These are phyloP conservation scores for Hartigia nigra DNA, from an alignment of 2,888 invertebrate species.

Conservation along the genomic window DNA sequence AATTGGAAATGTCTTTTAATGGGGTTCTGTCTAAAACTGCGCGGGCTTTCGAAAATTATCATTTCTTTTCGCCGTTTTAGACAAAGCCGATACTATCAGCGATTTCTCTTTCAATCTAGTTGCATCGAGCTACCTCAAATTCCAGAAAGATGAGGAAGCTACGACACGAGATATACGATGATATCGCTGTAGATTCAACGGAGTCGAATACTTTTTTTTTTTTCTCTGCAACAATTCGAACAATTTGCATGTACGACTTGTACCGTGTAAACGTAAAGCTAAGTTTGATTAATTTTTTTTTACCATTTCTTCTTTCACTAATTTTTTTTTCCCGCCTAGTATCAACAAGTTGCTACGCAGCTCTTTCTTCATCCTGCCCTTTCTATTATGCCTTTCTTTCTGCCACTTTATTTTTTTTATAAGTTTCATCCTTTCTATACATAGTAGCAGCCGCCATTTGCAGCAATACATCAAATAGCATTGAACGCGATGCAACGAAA, in stretches of 20 bases:
- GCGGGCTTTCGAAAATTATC: constrained; percentile 22
- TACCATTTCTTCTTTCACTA: constrained; percentile 1
- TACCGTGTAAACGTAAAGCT: constrained; percentile 45
- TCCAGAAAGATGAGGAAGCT: constrained; percentile 8
- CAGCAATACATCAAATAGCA: constrained; percentile 27
- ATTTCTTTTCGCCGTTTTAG: constrained; percentile 24
- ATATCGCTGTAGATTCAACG: not conserved
- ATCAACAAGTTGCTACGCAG: not conserved
- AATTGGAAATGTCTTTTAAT: constrained; percentile 48
- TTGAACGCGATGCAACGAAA: constrained; percentile 9
- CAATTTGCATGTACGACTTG: constrained; percentile 36
- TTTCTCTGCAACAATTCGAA: not conserved
- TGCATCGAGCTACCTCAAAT: constrained; percentile 24
- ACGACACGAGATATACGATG: not conserved
- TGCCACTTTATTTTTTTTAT: constrained; percentile 18
- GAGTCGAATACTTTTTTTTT: not conserved
- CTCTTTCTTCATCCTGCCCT: constrained; percentile 19
- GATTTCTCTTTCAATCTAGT: constrained; percentile 24
- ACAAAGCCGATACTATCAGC: constrained; percentile 21
- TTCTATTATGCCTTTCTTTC: constrained; percentile 14
- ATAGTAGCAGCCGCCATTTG: constrained; percentile 17
- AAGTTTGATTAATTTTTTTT: constrained; percentile 41
- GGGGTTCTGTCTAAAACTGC: constrained; percentile 25
- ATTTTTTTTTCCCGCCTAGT: not conserved
- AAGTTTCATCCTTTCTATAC: constrained; percentile 3